Evolutionary conservation across 1,140 invertebrate species (phyloP).

Genomic region (Adoxophyes honmai): DNA sequence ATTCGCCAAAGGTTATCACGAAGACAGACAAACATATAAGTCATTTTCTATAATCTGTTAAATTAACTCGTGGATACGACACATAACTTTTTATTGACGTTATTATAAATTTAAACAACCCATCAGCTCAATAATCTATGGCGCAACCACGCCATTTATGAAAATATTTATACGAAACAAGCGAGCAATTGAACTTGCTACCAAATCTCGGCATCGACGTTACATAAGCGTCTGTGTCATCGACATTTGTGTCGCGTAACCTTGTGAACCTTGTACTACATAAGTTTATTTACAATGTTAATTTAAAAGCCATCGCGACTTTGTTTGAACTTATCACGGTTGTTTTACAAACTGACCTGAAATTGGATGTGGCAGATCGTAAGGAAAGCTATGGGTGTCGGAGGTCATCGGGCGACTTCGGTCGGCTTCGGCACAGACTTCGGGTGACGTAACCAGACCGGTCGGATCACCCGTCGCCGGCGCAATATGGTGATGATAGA

Average conservation of each 20-base stretch:
- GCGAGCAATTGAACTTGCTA: constrained; percentile 4
- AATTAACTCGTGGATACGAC: neutral
- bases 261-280: constrained; percentile 38
- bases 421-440: constrained; percentile 34
- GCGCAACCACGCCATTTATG: neutral
- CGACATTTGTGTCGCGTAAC: constrained; percentile 12
- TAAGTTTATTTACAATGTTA: constrained; percentile 28
- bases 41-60: neutral
- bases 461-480: constrained; percentile 25
- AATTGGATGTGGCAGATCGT: constrained; percentile 27
- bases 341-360: constrained; percentile 41
- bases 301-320: constrained; percentile 23
- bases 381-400: constrained; percentile 48
- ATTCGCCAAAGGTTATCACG: neutral
- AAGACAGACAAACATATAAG: no score
- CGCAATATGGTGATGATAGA: constrained; percentile 12
- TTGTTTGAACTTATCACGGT: constrained; percentile 10
- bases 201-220: neutral
- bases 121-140: neutral
- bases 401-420: constrained; percentile 44
- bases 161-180: neutral
- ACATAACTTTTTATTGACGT: neutral
- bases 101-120: neutral
- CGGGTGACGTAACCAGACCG: constrained; percentile 46
- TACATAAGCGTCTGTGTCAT: constrained; percentile 1